Base-by-base conservation (phyloP, 2,888 invertebrate genomes). In the Lepeophtheirus nordmannii region DNA sequence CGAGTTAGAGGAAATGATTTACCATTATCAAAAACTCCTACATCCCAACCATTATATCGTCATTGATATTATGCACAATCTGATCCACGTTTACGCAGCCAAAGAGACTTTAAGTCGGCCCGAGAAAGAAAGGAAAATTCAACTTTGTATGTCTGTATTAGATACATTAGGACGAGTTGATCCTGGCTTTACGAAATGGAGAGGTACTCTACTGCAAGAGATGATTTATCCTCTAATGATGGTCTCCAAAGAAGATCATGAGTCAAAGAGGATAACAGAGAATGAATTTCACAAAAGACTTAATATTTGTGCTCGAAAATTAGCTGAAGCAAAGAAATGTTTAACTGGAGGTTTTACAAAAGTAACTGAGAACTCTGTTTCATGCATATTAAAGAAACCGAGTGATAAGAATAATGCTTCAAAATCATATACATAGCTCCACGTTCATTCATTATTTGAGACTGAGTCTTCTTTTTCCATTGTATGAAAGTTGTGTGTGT, bases 151-250 rank as follows among this genome's bases (percentile, higher is more conserved):
- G 12, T 30, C 23, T 20, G 65, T 65, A 14, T 20, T 65, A 11
- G 58, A 65, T 8, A 37, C 39, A 11, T 23, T 65, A 17, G 39
- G 22, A 14, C 22, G 39, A 14, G 58, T 65, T 9, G 65, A 65
- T 38, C 65, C 65, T 9, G 65, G 65, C 11, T 65, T 30, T 38
- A 65, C 65, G 10, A 65, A 58, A 8, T 65, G 65, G 65, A 14
- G 65, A 17, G 65, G 65, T 20, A 58, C 39, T 20, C 7, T 65
- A n/a, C 5, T 65, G 9, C 65, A 65, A 38, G 65, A 57, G 17
- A 65, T 62, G 62, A 62, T 62, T 20, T 40, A 62, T 40, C 30
- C 62, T 23, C n/a, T 62, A 22, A 62, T 62, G 62, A 9, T 62
- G 40, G 40, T 62, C 62, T 62, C 62, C 20, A 62, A 62, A 17